Evolutionary conservation across 2,797 vertebrate genomes (phyloP).

Genomic region (Vireo griseus): DNA sequence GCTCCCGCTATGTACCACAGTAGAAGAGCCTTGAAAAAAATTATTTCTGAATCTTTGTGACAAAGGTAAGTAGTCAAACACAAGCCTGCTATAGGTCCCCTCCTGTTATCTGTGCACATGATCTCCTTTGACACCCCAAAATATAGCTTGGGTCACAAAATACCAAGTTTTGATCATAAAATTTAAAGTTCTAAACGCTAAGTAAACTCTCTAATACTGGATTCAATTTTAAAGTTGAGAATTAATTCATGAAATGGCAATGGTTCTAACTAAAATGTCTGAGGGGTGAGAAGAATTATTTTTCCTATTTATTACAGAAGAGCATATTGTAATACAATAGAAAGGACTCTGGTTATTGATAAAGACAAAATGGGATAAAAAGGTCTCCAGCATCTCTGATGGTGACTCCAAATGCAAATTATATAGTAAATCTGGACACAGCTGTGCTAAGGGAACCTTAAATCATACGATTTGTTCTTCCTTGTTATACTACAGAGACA

Average conservation of each 20-base stretch:
- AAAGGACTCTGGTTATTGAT: background rate
- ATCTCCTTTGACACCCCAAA: background rate
- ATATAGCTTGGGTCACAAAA: background rate
- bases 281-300: background rate
- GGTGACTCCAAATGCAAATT: background rate
- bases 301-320: background rate
- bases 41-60: constrained; percentile 18
- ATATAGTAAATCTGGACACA: background rate
- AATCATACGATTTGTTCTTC: background rate
- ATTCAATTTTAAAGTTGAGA: background rate
- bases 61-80: background rate
- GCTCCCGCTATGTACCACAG: background rate
- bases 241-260: background rate
- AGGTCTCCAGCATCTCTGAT: background rate
- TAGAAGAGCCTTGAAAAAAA: constrained; percentile 24
- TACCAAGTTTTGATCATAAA: background rate
- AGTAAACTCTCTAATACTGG: background rate
- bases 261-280: background rate
- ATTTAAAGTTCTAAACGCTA: background rate
- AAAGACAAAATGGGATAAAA: background rate
- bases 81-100: background rate
- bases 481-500: background rate
- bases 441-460: background rate
- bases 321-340: background rate
- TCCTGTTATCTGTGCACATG: background rate